A percentile compares a stretch with the other conserved stretches of the same genome.
These are phyloP conservation scores for Sebastes steindachneri DNA, from an alignment of 2,797 vertebrate species.

Conservation along the genomic window DNA sequence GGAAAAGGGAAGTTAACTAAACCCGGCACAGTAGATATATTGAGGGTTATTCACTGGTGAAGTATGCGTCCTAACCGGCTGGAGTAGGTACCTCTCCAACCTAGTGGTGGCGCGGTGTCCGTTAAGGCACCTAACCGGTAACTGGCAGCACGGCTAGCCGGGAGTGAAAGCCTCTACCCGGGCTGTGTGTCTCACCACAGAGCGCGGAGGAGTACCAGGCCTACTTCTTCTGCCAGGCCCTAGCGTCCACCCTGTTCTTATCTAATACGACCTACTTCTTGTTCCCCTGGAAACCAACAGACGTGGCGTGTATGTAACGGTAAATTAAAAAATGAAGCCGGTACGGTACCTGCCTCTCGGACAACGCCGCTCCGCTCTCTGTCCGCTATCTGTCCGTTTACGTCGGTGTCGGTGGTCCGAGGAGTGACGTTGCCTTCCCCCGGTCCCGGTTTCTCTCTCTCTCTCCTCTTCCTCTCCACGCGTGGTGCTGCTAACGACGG, in stretches of 20 bases:
- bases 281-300: slow-evolving; percentile 13
- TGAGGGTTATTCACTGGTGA: not conserved
- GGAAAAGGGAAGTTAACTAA: slow-evolving; percentile 12
- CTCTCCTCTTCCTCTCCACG: no score
- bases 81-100: slow-evolving; percentile 53
- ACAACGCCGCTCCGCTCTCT: slow-evolving; percentile 80
- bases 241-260: slow-evolving; percentile 78
- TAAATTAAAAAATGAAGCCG: not conserved
- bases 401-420: slow-evolving; percentile 72
- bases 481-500: slow-evolving; percentile 81
- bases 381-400: slow-evolving; percentile 71
- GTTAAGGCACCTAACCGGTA: slow-evolving; percentile 66
- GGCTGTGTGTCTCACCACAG: slow-evolving; percentile 64
- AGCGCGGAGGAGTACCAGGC: slow-evolving; percentile 74
- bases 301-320: not conserved
- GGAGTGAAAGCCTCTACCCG: slow-evolving; percentile 47
- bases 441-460: slow-evolving; percentile 45
- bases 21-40: no score
- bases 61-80: not conserved
- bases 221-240: slow-evolving; percentile 75
- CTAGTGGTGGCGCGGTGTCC: slow-evolving; percentile 54
- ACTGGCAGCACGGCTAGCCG: slow-evolving; percentile 59
- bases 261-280: slow-evolving; percentile 77
- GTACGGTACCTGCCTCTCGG: slow-evolving; percentile 80
- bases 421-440: slow-evolving; percentile 83